phyloP scores from a whole-genome alignment of 2,797 vertebrate genomes.

The Scyliorhinus canicula region DNA sequence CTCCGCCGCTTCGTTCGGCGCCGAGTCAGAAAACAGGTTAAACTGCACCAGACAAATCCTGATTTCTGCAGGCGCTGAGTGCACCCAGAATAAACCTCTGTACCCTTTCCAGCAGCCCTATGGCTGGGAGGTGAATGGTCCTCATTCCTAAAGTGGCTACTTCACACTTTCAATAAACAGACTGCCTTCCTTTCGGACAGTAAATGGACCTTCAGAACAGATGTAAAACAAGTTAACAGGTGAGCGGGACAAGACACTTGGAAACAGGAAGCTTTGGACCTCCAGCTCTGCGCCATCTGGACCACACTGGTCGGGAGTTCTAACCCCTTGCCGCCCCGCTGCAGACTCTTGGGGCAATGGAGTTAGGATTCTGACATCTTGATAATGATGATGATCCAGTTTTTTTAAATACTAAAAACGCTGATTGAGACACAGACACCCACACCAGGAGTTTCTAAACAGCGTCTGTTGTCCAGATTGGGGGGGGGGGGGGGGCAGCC shows the following conservation, averaged over 20 bases:
- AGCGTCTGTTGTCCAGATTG: too few relatives aligned
- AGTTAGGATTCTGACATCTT: background rate
- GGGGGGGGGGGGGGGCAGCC: too few relatives aligned
- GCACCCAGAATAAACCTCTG: background rate
- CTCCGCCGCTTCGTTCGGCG: background rate
- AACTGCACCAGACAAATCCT: background rate
- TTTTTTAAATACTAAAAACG: too few relatives aligned
- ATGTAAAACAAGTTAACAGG: background rate
- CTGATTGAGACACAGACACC: too few relatives aligned
- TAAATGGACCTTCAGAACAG: conserved; percentile 1
- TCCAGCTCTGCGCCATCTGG: background rate
- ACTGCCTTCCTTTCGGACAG: background rate
- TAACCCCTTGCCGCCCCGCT: too few relatives aligned
- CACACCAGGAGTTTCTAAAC: too few relatives aligned
- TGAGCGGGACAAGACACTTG: background rate
- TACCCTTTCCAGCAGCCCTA: background rate
- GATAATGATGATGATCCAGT: background rate
- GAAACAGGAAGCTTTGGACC: background rate
- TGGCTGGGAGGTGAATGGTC: background rate
- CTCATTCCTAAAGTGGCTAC: background rate
- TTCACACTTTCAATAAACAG: background rate
- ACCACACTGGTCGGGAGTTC: too few relatives aligned
- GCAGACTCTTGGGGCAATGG: background rate
- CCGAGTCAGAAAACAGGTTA: background rate
- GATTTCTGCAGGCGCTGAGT: background rate